These are phyloP conservation scores for Nematopogon swammerdamellus DNA, from an alignment of 2,888 invertebrate genomes.

Conservation along the genomic window DNA sequence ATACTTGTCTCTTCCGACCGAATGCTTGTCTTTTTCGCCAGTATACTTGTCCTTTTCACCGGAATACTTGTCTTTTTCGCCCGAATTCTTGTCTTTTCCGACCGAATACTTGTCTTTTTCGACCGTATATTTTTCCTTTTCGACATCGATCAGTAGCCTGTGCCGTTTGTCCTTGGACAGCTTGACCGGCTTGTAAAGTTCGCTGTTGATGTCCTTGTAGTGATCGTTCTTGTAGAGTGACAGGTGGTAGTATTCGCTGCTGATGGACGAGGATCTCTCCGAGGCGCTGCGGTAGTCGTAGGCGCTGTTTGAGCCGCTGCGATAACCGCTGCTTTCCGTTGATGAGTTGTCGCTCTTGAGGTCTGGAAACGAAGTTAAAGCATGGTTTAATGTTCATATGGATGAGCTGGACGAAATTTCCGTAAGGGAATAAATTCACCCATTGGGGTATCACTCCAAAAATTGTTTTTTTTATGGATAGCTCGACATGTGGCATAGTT, in stretches of 20 bases:
- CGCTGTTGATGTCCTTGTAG: slow-evolving; percentile 45
- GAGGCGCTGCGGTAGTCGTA: slow-evolving; percentile 33
- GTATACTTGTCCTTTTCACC: too few relatives aligned
- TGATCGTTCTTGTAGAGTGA: slow-evolving; percentile 50
- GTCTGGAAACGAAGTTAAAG: slow-evolving; percentile 4
- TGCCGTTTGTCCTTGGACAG: slow-evolving; percentile 46
- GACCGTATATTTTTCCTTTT: too few relatives aligned
- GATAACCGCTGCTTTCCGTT: slow-evolving; percentile 44
- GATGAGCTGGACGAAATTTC: too few relatives aligned
- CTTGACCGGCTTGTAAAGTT: slow-evolving; percentile 49
- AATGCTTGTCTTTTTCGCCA: too few relatives aligned
- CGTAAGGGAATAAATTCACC: too few relatives aligned
- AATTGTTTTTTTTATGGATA: too few relatives aligned
- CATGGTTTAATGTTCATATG: neutral
- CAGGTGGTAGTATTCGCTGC: slow-evolving; percentile 38
- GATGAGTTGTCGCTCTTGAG: slow-evolving; percentile 45
- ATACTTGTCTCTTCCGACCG: slow-evolving; percentile 3
- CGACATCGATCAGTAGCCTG: slow-evolving; percentile 34
- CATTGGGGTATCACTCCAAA: too few relatives aligned
- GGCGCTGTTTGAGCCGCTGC: slow-evolving; percentile 39
- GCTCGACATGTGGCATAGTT: too few relatives aligned
- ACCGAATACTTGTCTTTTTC: too few relatives aligned
- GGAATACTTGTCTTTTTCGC: too few relatives aligned
- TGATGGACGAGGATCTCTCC: slow-evolving; percentile 30
- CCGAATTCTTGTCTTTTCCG: too few relatives aligned